Conservation (phyloP, 2,113 vertebrate genomes). For the Benitochromis conjunctus region DNA sequence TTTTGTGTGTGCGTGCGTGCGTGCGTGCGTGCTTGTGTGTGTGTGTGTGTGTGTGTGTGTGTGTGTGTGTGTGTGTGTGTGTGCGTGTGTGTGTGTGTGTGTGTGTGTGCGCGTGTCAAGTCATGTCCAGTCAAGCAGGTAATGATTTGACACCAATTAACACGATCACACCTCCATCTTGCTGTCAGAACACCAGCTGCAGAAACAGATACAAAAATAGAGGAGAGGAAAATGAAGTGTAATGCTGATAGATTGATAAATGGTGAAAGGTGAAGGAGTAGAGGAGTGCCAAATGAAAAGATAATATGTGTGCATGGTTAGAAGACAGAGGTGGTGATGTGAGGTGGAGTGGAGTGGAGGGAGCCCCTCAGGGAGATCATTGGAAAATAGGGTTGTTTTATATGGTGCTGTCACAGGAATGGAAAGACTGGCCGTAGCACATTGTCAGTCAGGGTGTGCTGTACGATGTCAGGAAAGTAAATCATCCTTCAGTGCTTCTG, state of each 20-base stretch:
- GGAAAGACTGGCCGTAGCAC: not conserved
- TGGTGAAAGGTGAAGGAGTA: conserved; percentile 5
- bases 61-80: not conserved
- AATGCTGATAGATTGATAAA: conserved; percentile 15
- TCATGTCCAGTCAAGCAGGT: not conserved
- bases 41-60: not conserved
- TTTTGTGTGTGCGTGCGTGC: not conserved
- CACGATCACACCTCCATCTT: not conserved
- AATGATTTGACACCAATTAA: conserved; percentile 1
- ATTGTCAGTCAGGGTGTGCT: not conserved
- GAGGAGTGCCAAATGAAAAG: conserved; percentile 46
- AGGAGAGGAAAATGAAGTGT: conserved; percentile 28
- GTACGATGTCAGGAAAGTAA: not conserved
- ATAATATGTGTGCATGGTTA: conserved; percentile 2
- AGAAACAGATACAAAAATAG: not conserved
- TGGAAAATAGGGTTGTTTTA: conserved; percentile 16
- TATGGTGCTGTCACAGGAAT: conserved; percentile 15
- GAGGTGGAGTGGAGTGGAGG: not conserved
- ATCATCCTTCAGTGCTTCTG: not conserved
- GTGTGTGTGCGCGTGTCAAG: not conserved
- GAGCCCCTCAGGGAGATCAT: conserved; percentile 14
- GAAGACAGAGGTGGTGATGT: not conserved
- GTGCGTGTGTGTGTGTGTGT: not conserved
- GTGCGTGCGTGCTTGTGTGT: no score
- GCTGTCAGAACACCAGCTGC: conserved; percentile 8